Evolutionary conservation across 1,140 invertebrate species (phyloP), one percentile per base, ranked within the genome.

Genomic region (Phymorhynchus buccinoides): DNA sequence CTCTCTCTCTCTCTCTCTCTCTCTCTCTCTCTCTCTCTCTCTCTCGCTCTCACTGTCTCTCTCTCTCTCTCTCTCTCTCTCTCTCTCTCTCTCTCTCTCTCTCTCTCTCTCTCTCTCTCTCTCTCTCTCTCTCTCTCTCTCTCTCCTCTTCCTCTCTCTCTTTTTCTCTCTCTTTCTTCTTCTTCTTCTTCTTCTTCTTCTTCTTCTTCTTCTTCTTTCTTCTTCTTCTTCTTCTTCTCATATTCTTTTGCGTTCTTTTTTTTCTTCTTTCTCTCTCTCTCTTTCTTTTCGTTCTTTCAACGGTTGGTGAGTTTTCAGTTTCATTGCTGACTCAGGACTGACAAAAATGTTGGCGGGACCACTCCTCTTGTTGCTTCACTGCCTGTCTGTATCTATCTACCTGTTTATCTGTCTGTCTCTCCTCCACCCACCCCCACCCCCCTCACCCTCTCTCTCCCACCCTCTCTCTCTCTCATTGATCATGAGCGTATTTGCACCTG

Each of bases 51-150:
- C n/a, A n/a, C n/a, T n/a, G n/a, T n/a, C n/a, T n/a, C n/a, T n/a
- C n/a, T n/a, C n/a, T n/a, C n/a, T n/a, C n/a, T n/a, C n/a, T n/a
- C n/a, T n/a, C n/a, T n/a, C n/a, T n/a, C n/a, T n/a, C n/a, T n/a
- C n/a, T n/a, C n/a, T n/a, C n/a, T n/a, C n/a, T n/a, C n/a, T n/a
- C n/a, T n/a, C 44, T 48, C 44, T 48, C 44, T 48, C 44, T 48
- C 44, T 48, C 44, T 48, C 44, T 48, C 7, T 48, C 12, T 62
- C 12, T 62, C 22, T 62, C 1, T 62, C 4, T 62, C 56, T 62
- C 56, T 62, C 18, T 62, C 56, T 62, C 16, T 62, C 56, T 62
- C 56, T 62, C 56, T 62, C 56, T 62, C 56, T 62, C 56, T 62
- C 22, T 62, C 56, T 62, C 22, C n/a, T 18, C 44, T 48, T 18